Base-by-base conservation (phyloP, 2,888 invertebrate genomes). In the Oeneis ivallda region DNA sequence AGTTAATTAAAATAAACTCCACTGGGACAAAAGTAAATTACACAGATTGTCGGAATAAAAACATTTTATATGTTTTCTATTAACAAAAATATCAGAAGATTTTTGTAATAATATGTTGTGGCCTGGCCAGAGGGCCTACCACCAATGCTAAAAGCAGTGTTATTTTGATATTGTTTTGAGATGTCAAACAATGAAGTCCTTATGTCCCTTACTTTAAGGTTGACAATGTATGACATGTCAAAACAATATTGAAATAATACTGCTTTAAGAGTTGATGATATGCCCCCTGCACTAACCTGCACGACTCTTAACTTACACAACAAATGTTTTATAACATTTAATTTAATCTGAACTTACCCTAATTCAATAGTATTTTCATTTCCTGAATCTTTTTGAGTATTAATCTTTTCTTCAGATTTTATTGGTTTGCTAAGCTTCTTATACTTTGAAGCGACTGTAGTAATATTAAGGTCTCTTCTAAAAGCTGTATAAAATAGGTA, bases 401-500 rank as follows among this genome's bases (percentile, higher is more conserved):
- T 26, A 6, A 70, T 66, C 39, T 75, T 73, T 58, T 69, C 66
- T 37, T 69, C 70, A 53, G 70, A 71, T 62, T 68, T 65, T 47
- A 71, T 70, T 41, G 79, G 70, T 10, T 81, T 75, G 70, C 83
- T 80, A 8, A 90, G 76, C 69, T 79, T 76, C 62, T 84, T 87
- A 72, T 90, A 94, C 58, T 91, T 85, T 13, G 93, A 84, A n/a
- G 93, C 90, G 7, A 95, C 79, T 34, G 92, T 82, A 71, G 92
- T 93, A 71, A 95, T 92, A 0, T 88, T 86, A 47, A 95, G 74
- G 67, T 93, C 93, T 74, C 92, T 92, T 71, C 92, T 91, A 70
- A 95, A 87, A 0, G 95, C 94, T 65, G 92, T 93, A 70, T 93
- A 92, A 70, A 95, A 93, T 49, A 96, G 81, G 74, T 94, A 94